Evolutionary conservation across 2,797 vertebrate species (phyloP).

Genomic region (Spea hammondii): DNA sequence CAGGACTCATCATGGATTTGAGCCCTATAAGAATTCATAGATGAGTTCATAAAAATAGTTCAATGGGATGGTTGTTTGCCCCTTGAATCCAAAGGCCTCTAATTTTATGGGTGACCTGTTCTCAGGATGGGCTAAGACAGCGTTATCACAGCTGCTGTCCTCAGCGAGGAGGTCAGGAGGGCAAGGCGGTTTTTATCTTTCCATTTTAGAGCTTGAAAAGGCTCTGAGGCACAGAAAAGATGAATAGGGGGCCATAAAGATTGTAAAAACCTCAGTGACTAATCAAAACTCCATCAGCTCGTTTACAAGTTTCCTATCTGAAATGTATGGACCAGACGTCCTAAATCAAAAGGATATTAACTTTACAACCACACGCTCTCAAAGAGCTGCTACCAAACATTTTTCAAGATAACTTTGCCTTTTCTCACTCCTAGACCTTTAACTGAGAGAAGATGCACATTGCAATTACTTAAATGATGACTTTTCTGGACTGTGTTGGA

Average conservation of each 20-base stretch:
- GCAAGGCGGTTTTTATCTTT: slow-evolving; percentile 51
- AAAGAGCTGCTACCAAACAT: too few species aligned
- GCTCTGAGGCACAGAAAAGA: slow-evolving; percentile 51
- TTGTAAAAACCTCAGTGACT: slow-evolving; percentile 56
- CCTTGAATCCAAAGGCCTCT: slow-evolving; percentile 1
- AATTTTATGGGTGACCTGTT: slow-evolving; percentile 53
- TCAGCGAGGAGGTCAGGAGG: slow-evolving; percentile 45
- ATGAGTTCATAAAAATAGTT: slow-evolving; percentile 19
- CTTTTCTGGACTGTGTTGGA: too few species aligned
- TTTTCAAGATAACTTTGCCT: too few species aligned
- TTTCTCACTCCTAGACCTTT: too few species aligned
- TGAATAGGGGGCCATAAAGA: slow-evolving; percentile 56
- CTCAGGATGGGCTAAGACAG: slow-evolving; percentile 52
- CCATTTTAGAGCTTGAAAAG: slow-evolving; percentile 55
- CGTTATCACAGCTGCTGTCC: slow-evolving; percentile 63
- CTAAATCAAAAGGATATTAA: slow-evolving; percentile 1
- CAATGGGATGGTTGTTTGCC: slow-evolving; percentile 24
- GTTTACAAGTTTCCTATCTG: slow-evolving; percentile 5
- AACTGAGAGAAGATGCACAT: too few species aligned
- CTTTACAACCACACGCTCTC: neutral
- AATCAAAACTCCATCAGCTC: slow-evolving; percentile 23
- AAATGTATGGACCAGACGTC: neutral
- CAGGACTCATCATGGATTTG: neutral
- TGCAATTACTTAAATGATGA: too few species aligned
- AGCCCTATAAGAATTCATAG: slow-evolving; percentile 5